Percentiles rank a stretch among this genome's conserved stretches.
These are phyloP conservation scores for Arion vulgaris DNA, from an alignment of 1,140 invertebrate species.

Conservation along the genomic window DNA sequence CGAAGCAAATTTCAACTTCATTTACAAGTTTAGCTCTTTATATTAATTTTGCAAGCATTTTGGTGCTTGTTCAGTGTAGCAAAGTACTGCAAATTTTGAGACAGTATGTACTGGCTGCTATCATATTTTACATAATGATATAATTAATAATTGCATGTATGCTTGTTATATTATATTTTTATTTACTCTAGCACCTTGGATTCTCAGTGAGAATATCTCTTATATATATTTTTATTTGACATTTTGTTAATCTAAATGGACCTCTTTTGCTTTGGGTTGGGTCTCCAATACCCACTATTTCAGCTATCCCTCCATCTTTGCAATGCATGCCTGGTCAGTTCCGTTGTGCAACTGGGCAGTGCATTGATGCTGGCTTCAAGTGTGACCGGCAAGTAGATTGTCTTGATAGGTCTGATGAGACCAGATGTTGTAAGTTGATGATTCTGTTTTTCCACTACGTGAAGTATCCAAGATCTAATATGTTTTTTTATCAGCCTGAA, in stretches of 20 bases:
- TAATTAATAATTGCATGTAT: too few species aligned
- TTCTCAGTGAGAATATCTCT: neutral
- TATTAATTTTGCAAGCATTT: too few species aligned
- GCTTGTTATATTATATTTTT: too few species aligned
- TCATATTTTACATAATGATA: too few species aligned
- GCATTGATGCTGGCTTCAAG: constrained; percentile 72
- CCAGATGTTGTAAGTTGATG: constrained; percentile 77
- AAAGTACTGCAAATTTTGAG: too few species aligned
- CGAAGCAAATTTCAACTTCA: too few species aligned
- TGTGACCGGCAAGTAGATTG: constrained; percentile 67
- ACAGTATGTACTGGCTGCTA: too few species aligned
- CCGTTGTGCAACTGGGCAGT: constrained; percentile 71
- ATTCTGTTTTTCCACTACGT: neutral
- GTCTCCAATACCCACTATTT: constrained; percentile 29
- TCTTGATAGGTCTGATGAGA: constrained; percentile 72
- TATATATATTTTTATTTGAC: neutral
- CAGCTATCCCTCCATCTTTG: constrained; percentile 37
- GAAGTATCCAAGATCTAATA: too few species aligned
- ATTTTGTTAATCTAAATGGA: neutral
- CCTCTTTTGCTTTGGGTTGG: neutral
- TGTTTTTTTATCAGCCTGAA: neutral
- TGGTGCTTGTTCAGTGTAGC: too few species aligned
- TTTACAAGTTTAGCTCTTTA: too few species aligned
- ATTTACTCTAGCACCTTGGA: neutral
- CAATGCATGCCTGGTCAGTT: constrained; percentile 71